phyloP scores from a whole-genome alignment of 2,888 invertebrate species.

The Pediacus dermestoides region DNA sequence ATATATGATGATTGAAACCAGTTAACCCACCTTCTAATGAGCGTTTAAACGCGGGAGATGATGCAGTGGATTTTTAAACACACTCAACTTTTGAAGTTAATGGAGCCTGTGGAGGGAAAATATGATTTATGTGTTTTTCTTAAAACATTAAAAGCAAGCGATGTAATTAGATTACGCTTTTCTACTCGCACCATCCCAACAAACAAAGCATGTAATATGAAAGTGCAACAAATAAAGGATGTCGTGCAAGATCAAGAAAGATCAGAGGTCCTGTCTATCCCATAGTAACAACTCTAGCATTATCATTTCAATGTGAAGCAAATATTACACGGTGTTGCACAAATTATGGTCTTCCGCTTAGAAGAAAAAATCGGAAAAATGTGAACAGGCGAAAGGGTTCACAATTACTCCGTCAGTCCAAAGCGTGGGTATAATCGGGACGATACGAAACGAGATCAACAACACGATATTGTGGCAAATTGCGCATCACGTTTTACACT shows the following conservation, averaged over 20 bases:
- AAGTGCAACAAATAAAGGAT: too few species aligned
- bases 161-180: too few species aligned
- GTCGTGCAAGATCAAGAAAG: too few species aligned
- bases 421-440: conserved; percentile 34
- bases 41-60: too few species aligned
- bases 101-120: too few species aligned
- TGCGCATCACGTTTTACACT: conserved; percentile 39
- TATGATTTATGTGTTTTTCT: too few species aligned
- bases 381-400: conserved; percentile 34
- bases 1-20: conserved; percentile 27
- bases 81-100: too few species aligned
- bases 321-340: conserved; percentile 46
- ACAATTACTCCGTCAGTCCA: conserved; percentile 44
- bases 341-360: conserved; percentile 47
- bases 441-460: conserved; percentile 21
- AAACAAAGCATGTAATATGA: too few species aligned
- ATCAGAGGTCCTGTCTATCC: not conserved
- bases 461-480: conserved; percentile 42
- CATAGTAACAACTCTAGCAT: conserved; percentile 20
- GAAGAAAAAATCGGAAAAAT: conserved; percentile 3
- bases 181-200: too few species aligned
- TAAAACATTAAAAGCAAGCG: too few species aligned
- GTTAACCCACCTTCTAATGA: conserved; percentile 22
- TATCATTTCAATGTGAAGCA: conserved; percentile 43
- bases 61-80: too few species aligned